A percentile compares a stretch with the other conserved stretches of the same genome.
These are phyloP conservation scores for Anarrhichthys ocellatus DNA, from an alignment of 2,113 vertebrate genomes.

Conservation along the genomic window DNA sequence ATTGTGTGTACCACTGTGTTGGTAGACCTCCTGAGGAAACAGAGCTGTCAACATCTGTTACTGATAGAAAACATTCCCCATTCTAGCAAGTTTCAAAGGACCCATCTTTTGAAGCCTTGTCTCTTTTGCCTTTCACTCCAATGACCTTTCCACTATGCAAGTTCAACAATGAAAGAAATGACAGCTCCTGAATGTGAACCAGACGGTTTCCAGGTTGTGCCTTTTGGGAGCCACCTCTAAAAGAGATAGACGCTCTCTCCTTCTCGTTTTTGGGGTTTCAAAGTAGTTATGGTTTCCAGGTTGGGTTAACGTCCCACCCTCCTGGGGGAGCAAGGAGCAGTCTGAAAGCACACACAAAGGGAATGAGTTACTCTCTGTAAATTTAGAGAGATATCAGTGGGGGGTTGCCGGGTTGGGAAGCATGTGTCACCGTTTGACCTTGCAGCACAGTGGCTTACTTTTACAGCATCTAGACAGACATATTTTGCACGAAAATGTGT, in stretches of 20 bases:
- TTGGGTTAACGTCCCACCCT: constrained; percentile 7
- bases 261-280: neutral
- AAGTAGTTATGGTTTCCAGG: constrained; percentile 7
- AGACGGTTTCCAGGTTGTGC: constrained; percentile 2
- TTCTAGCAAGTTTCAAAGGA: neutral
- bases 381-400: neutral
- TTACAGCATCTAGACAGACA: neutral
- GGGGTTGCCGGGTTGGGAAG: constrained; percentile 7
- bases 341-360: neutral
- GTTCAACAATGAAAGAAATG: neutral
- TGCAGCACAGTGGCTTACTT: neutral
- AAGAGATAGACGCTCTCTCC: neutral
- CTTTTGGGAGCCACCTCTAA: neutral
- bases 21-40: neutral
- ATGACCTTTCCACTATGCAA: constrained; percentile 1
- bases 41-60: constrained; percentile 1
- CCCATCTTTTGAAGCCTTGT: neutral
- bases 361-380: constrained; percentile 14
- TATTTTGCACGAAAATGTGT: neutral
- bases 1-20: neutral
- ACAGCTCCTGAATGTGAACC: constrained; percentile 16
- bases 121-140: neutral
- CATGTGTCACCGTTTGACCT: neutral
- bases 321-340: neutral
- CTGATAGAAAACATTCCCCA: constrained; percentile 20